phyloP scores from a whole-genome alignment of 2,888 invertebrate species.

The Drosophila meridiana region DNA sequence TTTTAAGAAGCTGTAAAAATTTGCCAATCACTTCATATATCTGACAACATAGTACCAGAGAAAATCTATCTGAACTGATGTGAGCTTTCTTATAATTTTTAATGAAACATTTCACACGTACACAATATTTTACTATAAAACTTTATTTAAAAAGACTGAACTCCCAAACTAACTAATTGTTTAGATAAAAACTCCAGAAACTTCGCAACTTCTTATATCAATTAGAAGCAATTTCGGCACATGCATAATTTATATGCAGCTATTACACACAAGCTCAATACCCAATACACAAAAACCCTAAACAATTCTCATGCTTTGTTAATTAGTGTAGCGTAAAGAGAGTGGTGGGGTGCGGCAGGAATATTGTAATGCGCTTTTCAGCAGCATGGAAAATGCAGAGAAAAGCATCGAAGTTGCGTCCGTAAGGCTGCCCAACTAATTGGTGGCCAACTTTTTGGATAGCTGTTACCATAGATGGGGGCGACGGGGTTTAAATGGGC shows the following conservation, averaged over 20 bases:
- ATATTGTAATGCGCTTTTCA: slow-evolving; percentile 46
- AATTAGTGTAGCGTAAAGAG: slow-evolving; percentile 44
- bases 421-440: slow-evolving; percentile 53
- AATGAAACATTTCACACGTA: too few species aligned
- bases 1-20: too few species aligned
- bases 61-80: too few species aligned
- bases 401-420: slow-evolving; percentile 25
- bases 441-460: slow-evolving; percentile 58
- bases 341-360: slow-evolving; percentile 24
- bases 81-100: too few species aligned
- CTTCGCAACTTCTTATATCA: not conserved
- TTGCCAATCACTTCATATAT: too few species aligned
- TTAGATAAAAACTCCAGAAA: not conserved
- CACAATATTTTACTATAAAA: too few species aligned
- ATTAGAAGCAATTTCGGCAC: not conserved
- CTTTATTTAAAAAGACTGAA: too few species aligned
- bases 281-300: slow-evolving; percentile 5
- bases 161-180: too few species aligned
- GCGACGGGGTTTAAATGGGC: not conserved
- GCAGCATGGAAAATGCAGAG: slow-evolving; percentile 4
- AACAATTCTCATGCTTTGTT: slow-evolving; percentile 47
- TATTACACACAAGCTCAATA: not conserved
- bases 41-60: too few species aligned
- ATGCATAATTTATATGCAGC: not conserved
- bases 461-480: not conserved